Evolutionary conservation across 53 echinoderm and acorn worm species (phyloP).

Genomic region (Echinometra lucunter): DNA sequence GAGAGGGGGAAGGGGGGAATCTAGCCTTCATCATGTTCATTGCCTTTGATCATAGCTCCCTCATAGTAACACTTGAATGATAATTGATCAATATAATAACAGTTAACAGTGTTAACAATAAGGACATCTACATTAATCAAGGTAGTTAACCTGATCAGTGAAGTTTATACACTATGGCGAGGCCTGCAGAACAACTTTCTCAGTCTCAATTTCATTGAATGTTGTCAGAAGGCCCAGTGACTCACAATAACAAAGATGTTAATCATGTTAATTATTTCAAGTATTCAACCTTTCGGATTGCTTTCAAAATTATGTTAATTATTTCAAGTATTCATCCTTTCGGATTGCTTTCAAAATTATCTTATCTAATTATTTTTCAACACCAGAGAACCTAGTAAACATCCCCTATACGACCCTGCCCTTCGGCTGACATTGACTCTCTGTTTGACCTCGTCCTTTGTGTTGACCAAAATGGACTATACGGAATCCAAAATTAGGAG

Average conservation of each 20-base stretch:
- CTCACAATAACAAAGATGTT: background rate
- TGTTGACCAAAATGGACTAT: background rate
- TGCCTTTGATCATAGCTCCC: background rate
- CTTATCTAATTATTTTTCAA: no score
- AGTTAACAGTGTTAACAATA: background rate
- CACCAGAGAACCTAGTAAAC: no score
- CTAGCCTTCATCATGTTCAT: background rate
- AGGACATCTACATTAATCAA: background rate
- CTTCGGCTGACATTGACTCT: background rate
- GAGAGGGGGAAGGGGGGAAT: no score
- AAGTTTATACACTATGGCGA: background rate
- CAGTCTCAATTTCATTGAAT: background rate
- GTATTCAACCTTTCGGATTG: no score
- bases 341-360: no score
- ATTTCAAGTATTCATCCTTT: no score
- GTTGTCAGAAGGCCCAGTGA: background rate
- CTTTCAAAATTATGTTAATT: no score
- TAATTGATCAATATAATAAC: background rate
- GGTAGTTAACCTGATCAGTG: background rate
- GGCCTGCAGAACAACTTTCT: background rate
- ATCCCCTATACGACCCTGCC: background rate
- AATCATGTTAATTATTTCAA: no score
- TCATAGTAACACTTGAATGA: background rate
- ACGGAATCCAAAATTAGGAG: background rate
- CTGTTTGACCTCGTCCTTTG: background rate